Conservation (phyloP, 2,888 invertebrate genomes). For the Diarsia brunnea region DNA sequence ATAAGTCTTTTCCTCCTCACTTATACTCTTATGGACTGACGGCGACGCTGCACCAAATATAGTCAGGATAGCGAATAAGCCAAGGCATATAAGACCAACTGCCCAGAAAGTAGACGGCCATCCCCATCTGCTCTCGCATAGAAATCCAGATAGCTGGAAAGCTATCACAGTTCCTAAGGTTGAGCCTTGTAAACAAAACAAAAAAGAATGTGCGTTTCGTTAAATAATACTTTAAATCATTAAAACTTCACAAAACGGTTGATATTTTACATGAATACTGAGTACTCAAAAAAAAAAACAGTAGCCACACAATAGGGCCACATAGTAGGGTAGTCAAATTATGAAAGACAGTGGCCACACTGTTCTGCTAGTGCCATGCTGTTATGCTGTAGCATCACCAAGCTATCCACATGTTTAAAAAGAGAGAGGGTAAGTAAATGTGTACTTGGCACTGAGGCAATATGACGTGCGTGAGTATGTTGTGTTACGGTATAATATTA, state of each 20-base stretch:
- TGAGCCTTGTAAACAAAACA: slow-evolving; percentile 84
- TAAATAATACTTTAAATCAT: neutral
- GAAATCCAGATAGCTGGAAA: slow-evolving; percentile 91
- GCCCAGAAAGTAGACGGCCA: slow-evolving; percentile 93
- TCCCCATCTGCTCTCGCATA: slow-evolving; percentile 90
- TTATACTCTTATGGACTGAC: slow-evolving; percentile 82
- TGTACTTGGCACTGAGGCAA: no score
- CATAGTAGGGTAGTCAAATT: no score
- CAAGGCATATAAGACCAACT: slow-evolving; percentile 88
- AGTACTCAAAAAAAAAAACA: no score
- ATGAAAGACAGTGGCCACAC: neutral
- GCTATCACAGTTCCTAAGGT: slow-evolving; percentile 92
- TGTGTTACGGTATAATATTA: no score
- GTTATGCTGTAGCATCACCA: neutral
- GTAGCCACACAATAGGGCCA: no score
- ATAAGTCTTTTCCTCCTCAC: slow-evolving; percentile 84
- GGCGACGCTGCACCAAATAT: slow-evolving; percentile 88
- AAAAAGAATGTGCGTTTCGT: neutral
- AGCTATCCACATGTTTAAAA: no score
- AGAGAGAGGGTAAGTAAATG: no score
- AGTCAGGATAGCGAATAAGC: slow-evolving; percentile 85
- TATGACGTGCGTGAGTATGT: no score
- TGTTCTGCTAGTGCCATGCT: neutral
- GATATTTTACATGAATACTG: neutral
- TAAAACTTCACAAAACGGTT: neutral